A percentile compares a stretch with the other conserved stretches of the same genome.
Evolutionary conservation across 2,888 invertebrate genomes (phyloP).

Genomic region (Ichneumoninae sp.): DNA sequence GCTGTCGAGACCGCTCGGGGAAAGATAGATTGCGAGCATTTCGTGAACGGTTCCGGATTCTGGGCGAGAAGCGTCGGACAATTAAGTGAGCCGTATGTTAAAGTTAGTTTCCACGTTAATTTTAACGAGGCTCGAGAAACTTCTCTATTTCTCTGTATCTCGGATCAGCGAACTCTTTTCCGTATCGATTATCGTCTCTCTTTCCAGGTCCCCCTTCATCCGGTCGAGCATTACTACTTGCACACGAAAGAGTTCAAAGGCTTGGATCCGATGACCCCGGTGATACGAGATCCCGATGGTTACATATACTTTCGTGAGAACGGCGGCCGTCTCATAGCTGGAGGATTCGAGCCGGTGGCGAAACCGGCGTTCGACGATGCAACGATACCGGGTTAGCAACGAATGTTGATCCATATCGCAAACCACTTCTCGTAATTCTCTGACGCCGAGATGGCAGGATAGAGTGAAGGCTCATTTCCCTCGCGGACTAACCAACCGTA

Average conservation of each 20-base stretch:
- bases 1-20: constrained; percentile 92
- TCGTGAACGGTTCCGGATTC: constrained; percentile 98
- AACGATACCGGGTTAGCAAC: constrained; percentile 86
- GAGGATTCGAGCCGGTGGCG: constrained; percentile 96
- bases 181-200: background rate
- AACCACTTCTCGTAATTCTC: background rate
- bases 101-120: constrained; percentile 82
- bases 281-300: constrained; percentile 94
- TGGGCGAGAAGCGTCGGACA: constrained; percentile 97
- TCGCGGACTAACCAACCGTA: too few species aligned
- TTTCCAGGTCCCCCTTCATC: constrained; percentile 91
- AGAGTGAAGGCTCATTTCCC: background rate
- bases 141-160: background rate
- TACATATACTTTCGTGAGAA: constrained; percentile 94
- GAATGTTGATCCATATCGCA: constrained; percentile 54
- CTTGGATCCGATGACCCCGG: constrained; percentile 93
- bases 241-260: constrained; percentile 93
- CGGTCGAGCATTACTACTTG: constrained; percentile 97
- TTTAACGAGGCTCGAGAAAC: background rate
- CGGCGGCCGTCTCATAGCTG: constrained; percentile 93
- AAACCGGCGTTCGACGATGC: constrained; percentile 95
- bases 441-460: background rate
- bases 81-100: constrained; percentile 93
- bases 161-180: background rate
- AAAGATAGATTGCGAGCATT: constrained; percentile 92